Evolutionary conservation across 1,140 invertebrate genomes (phyloP), one percentile per base, ranked within the genome.

Genomic region (Pinna nobilis): DNA sequence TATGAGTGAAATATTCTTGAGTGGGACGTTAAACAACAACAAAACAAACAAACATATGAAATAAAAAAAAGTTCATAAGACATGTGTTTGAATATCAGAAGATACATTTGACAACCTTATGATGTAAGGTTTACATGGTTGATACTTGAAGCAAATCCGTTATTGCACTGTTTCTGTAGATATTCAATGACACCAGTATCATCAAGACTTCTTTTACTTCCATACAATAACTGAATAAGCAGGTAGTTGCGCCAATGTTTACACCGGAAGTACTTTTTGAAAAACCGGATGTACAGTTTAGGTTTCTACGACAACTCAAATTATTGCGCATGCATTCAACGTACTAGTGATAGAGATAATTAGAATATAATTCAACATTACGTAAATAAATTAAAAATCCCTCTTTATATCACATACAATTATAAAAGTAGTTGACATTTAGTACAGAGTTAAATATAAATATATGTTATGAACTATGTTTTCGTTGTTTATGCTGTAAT

Each of bases 271-370:
- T 59, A 53, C 18, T 23, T 28, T 18, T 25, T 15, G 41, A 9
- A 32, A 37, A 32, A 44, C 49, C 32, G 53, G 66, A 55, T 59
- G 49, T 28, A 55, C 18, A 57, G 20, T 41, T 3, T 13, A 30
- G 44, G 66, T 69, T 69, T 47, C 66, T 69, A 69, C 53, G 66
- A 69, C 66, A 49, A 69, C 55, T 59, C 44, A 57, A 41, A 47
- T 47, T 59, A 59, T 20, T 51, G 18, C 65, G 50, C 50, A 41
- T 25, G 5, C 7, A 13, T 7, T 25, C 39, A 44, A 13, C 28
- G 9, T 20, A 1, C 28, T 59, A 35, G n/a, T 5, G 20, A 33
- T 35, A 7, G 37, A n/a, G 15, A 53, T 3, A 53, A 9, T 20
- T 53, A 11, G 30, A 3, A 0, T n/a, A 7, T 0, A 53, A 6